A percentile compares a stretch with the other conserved stretches of the same genome.
Conservation (phyloP, 1,140 invertebrate genomes). For the Argopecten irradians region DNA sequence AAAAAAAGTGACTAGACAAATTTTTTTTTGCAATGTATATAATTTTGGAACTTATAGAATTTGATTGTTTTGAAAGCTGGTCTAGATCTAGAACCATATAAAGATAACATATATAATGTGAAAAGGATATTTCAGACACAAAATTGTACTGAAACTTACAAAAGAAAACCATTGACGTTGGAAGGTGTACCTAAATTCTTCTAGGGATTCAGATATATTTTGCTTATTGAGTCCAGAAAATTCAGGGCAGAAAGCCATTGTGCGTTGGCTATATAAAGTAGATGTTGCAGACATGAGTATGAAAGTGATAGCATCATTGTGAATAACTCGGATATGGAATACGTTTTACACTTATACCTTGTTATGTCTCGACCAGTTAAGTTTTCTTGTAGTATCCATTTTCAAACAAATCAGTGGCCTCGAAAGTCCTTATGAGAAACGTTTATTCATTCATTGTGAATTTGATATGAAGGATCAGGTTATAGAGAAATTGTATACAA, state of each 20-base stretch:
- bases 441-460: not conserved
- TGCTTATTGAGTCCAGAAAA: not conserved
- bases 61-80: too few relatives aligned
- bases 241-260: not conserved
- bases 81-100: not conserved
- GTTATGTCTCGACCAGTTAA: slow-evolving; percentile 1
- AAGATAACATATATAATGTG: not conserved
- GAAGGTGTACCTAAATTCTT: not conserved
- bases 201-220: not conserved
- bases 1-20: too few relatives aligned
- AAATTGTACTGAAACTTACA: not conserved
- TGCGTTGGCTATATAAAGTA: not conserved
- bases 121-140: not conserved
- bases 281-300: not conserved
- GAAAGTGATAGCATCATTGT: not conserved
- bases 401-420: not conserved
- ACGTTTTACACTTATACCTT: not conserved
- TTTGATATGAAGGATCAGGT: not conserved
- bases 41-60: too few relatives aligned
- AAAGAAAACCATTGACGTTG: not conserved
- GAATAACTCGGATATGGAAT: not conserved
- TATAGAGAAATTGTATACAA: not conserved
- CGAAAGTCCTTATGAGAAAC: not conserved
- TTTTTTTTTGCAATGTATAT: too few relatives aligned
- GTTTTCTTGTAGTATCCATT: slow-evolving; percentile 3